These are phyloP conservation scores for Calcarius lapponicus DNA, from an alignment of 2,797 vertebrate genomes.

Conservation along the genomic window DNA sequence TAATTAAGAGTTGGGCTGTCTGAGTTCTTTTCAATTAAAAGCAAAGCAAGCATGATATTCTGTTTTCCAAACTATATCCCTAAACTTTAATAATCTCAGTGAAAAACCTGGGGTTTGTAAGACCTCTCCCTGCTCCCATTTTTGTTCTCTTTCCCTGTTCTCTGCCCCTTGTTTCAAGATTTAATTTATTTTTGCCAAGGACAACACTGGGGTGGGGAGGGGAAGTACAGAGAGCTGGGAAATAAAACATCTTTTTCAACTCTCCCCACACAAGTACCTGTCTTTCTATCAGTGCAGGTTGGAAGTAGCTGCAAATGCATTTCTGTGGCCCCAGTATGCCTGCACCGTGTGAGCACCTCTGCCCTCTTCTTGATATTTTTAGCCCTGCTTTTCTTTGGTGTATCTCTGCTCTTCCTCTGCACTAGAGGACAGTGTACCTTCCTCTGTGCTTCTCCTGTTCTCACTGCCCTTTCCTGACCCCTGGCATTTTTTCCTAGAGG, in stretches of 20 bases:
- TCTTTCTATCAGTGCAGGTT: background rate
- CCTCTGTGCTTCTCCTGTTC: background rate
- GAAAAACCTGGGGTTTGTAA: background rate
- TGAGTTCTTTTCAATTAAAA: background rate
- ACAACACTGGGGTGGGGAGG: background rate
- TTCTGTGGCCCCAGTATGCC: constrained; percentile 28
- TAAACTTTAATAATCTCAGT: background rate
- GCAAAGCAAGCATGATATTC: background rate
- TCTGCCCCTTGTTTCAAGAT: background rate
- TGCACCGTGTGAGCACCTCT: constrained; percentile 52
- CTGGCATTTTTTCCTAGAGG: constrained; percentile 52
- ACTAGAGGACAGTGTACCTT: constrained; percentile 32
- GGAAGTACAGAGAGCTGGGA: background rate
- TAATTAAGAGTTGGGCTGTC: background rate
- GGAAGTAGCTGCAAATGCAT: constrained; percentile 14
- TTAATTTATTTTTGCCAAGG: background rate
- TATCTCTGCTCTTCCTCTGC: constrained; percentile 25
- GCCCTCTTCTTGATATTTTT: constrained; percentile 68
- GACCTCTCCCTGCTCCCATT: background rate
- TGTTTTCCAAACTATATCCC: background rate
- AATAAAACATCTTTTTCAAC: constrained; percentile 23
- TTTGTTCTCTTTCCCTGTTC: background rate
- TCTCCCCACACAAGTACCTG: background rate
- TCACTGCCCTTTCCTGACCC: constrained; percentile 53
- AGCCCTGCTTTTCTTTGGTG: constrained; percentile 45